Evolutionary conservation across 2,797 vertebrate genomes (phyloP).

Genomic region (Xenentodon cancila): DNA sequence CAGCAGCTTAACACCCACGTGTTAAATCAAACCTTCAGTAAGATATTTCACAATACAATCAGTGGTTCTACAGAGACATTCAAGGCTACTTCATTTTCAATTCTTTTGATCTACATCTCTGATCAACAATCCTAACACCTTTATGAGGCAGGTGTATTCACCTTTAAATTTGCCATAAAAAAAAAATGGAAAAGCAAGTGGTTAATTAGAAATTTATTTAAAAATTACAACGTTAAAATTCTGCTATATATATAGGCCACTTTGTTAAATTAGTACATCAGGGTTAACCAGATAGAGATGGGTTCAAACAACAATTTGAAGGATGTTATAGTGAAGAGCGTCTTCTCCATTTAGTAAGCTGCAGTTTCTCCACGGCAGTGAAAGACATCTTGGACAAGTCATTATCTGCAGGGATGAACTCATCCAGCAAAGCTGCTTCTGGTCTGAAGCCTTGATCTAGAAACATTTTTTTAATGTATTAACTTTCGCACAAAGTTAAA

Average conservation of each 20-base stretch:
- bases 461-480: conserved; percentile 7
- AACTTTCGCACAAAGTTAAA: background rate
- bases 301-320: background rate
- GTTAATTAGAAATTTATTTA: too few relatives aligned
- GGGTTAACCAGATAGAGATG: background rate
- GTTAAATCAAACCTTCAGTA: too few relatives aligned
- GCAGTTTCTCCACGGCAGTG: conserved; percentile 42
- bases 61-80: too few relatives aligned
- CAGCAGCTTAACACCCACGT: too few relatives aligned
- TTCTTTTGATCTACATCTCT: too few relatives aligned
- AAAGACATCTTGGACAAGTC: conserved; percentile 18
- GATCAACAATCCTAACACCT: too few relatives aligned
- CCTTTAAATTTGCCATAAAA: too few relatives aligned
- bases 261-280: background rate
- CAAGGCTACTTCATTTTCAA: too few relatives aligned
- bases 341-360: conserved; percentile 47
- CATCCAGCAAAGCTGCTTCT: conserved; percentile 1
- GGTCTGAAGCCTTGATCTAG: conserved; percentile 31
- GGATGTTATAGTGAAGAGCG: conserved; percentile 35
- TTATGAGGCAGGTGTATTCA: too few relatives aligned
- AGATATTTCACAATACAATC: too few relatives aligned
- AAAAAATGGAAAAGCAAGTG: background rate
- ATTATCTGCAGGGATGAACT: conserved; percentile 3
- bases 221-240: background rate
- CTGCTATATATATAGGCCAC: too few relatives aligned